Percentiles rank a stretch among this genome's conserved stretches.
These are phyloP conservation scores for Drosophila buzzatii DNA, from an alignment of 2,888 invertebrate species.

Conservation along the genomic window DNA sequence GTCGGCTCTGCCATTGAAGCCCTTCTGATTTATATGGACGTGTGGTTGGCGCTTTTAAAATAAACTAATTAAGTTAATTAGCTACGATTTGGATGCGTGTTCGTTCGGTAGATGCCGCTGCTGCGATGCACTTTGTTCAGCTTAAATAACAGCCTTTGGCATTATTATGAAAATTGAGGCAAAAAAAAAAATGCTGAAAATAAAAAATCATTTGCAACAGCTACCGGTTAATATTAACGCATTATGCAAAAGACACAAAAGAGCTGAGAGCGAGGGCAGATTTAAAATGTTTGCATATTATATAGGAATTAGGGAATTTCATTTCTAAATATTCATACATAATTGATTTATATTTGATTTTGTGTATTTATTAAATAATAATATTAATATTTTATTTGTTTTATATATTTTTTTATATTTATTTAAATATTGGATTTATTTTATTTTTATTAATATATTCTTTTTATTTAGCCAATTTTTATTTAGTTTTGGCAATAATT, in stretches of 20 bases:
- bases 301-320: not conserved
- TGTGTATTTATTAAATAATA: too few species aligned
- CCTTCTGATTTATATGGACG: slow-evolving; percentile 47
- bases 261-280: slow-evolving; percentile 19
- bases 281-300: not conserved
- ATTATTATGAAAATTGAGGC: slow-evolving; percentile 76
- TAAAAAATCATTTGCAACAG: slow-evolving; percentile 54
- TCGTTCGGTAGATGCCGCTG: slow-evolving; percentile 13
- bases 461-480: too few species aligned
- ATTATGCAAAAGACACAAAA: slow-evolving; percentile 67
- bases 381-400: too few species aligned
- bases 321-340: not conserved
- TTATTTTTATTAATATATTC: too few species aligned
- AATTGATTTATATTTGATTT: too few species aligned
- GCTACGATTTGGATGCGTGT: slow-evolving; percentile 64
- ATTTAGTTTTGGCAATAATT: too few species aligned
- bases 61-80: slow-evolving; percentile 78
- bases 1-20: slow-evolving; percentile 44
- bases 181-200: slow-evolving; percentile 15
- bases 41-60: slow-evolving; percentile 55
- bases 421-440: too few species aligned
- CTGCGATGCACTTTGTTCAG: slow-evolving; percentile 11
- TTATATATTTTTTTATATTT: too few species aligned
- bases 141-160: slow-evolving; percentile 29
- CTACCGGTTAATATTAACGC: slow-evolving; percentile 78